Evolutionary conservation across 2,113 vertebrate species (phyloP), one percentile per base, ranked within the genome.

Genomic region (Larimichthys crocea): DNA sequence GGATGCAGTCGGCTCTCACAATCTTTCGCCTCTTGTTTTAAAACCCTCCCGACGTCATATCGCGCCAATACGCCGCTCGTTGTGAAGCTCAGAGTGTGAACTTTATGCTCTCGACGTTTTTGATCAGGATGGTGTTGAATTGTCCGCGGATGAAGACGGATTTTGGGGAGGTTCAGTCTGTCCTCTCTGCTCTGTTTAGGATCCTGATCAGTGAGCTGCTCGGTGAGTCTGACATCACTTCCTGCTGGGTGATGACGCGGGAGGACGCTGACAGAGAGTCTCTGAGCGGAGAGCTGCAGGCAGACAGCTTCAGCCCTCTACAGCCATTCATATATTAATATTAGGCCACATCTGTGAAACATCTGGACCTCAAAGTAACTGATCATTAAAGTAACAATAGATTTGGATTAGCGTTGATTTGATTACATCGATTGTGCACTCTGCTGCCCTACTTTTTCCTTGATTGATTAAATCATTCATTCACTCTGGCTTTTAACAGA

Each of bases 91-190:
- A 1, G 84, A 82, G 74, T 6, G 83, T 87, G 4, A 76, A 94
- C 90, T 95, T 97, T 94, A 88, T 96, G 90, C 66, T 91, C 89
- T 9, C 60, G 78, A 0, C 79, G 81, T 55, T 91, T 90, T 73
- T 26, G 19, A 61, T 0, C 3, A 0, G 79, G 20, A 31, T 35
- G 4, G 42, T 6, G 1, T 35, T 66, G 17, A 62, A 83, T 74
- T 79, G 9, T 71, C 55, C 83, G 64, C 90, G 96, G 97, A 99
- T 99, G 96, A 96, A 96, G 84, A 72, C 92, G 96, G 97, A 98
- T 98, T 95, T 91, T 55, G 50, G 49, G 4, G 26, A 20, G 57
- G 8, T 31, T 6, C 0, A 3, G 7, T 52, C 5, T 48, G 15
- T 40, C 9, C 65, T 52, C 7, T 74, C 65, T 31, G 35, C 22